These are phyloP conservation scores for Acropora yongei DNA, from an alignment of 64 coral and sea anemone species.

Conservation along the genomic window DNA sequence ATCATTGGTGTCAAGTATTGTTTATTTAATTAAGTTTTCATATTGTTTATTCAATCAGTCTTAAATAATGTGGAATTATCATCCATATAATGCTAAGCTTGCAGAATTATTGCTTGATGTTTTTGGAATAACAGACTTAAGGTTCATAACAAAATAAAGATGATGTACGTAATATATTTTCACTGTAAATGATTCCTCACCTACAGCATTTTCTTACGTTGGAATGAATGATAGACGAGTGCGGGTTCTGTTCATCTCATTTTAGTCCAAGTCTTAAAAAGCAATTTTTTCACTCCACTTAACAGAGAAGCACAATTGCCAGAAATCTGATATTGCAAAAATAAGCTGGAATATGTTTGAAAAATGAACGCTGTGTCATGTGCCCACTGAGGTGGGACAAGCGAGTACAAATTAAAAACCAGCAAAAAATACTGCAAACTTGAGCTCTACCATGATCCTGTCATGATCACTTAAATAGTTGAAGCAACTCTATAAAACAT, in stretches of 20 bases:
- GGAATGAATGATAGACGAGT: too few species aligned
- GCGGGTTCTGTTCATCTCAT: too few species aligned
- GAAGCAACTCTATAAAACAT: slow-evolving; percentile 26
- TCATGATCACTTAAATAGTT: slow-evolving; percentile 26
- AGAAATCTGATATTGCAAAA: too few species aligned
- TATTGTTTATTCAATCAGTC: not conserved
- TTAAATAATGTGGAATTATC: slow-evolving; percentile 34
- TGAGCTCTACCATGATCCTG: not conserved
- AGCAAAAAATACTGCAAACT: not conserved
- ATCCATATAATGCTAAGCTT: slow-evolving; percentile 17
- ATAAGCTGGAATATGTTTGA: too few species aligned
- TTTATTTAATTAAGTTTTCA: slow-evolving; percentile 22
- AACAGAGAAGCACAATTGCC: too few species aligned
- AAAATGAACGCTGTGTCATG: too few species aligned
- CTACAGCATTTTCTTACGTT: too few species aligned
- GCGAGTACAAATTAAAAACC: not conserved
- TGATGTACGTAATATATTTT: too few species aligned
- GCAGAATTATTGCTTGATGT: not conserved
- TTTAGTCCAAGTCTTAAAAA: too few species aligned
- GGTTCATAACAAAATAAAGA: not conserved
- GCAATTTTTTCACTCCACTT: too few species aligned
- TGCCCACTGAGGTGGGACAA: too few species aligned
- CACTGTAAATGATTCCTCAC: too few species aligned
- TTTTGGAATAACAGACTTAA: not conserved
- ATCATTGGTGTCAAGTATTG: not conserved